Percentiles rank a stretch among this genome's conserved stretches.
phyloP scores from a whole-genome alignment of 2,888 invertebrate species.

The Hetaerina titia region DNA sequence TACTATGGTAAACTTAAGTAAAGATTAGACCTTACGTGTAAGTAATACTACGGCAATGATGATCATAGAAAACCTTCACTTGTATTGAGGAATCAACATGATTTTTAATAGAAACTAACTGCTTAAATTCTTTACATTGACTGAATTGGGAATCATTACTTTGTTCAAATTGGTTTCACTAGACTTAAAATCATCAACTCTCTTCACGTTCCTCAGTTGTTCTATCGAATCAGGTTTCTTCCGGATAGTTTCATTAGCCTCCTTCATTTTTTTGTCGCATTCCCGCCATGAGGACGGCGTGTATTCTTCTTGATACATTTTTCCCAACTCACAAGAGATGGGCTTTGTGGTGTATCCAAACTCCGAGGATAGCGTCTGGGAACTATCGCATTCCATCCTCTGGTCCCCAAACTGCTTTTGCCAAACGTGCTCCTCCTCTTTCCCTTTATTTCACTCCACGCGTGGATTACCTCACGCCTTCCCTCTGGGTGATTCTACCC shows the following conservation, averaged over 20 bases:
- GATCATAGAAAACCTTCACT: no score
- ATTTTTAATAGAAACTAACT: no score
- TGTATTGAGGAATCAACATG: no score
- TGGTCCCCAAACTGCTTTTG: slow-evolving; percentile 4
- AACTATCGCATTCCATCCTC: neutral
- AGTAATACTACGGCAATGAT: no score
- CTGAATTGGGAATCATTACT: no score
- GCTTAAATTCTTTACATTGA: no score
- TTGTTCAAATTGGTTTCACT: no score
- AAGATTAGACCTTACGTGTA: no score
- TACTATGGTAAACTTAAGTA: no score
- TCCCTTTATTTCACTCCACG: neutral
- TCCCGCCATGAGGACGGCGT: neutral
- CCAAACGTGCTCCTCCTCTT: neutral
- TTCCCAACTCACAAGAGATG: neutral
- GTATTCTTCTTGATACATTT: neutral
- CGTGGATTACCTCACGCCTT: neutral
- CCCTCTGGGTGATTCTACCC: neutral
- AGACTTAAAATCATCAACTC: no score
- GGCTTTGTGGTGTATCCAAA: neutral
- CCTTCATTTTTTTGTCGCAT: neutral
- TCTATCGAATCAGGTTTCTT: no score
- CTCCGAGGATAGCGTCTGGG: neutral
- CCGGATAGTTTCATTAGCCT: neutral
- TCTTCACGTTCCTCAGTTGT: no score